Evolutionary conservation across 64 coral and sea anemone species (phyloP), one percentile per base, ranked within the genome.

Genomic region (Montipora foliosa): DNA sequence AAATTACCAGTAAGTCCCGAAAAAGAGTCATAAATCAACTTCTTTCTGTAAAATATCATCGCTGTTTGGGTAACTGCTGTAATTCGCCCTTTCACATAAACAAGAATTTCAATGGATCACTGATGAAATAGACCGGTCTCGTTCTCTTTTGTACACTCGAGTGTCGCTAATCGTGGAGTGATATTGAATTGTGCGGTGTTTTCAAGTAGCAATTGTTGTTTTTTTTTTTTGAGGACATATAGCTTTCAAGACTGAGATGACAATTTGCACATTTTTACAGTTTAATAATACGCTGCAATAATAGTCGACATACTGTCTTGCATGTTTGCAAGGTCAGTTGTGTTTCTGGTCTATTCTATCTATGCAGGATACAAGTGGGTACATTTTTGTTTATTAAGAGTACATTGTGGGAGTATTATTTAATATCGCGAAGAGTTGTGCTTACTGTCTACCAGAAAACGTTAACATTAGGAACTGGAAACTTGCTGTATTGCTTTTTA

Each of bases 1-100:
- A 86, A 86, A 86, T 86, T 72, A 86, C 82, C 49, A 86, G 82
- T 85, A 85, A 86, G 82, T 86, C 29, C 13, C 16, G 47, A 86
- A 71, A 70, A 22, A 47, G 12, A 69, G 17, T 13, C 46, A 10
- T 51, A 86, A 72, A 86, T 86, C 82, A 67, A 86, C 17, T 22
- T 86, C 44, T 86, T 48, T 71, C 82, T 86, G 82, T 24, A 86
- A 72, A 86, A 86, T 71, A 67, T 50, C 8, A 86, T n/a, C 82
- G 5, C 64, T 86, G 16, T 86, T 8, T 6, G 62, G 8, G 46
- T 7, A 4, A 37, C 71, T 71, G 45, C 71, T 86, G 4, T 67
- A 64, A 15, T 46, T 72, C 46, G 45, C 15, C 58, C 16, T 68
- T 19, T 25, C 81, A 4, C 47, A 47, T 44, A 67, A 84, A 84